Evolutionary conservation across 2,797 vertebrate species (phyloP).

Genomic region (Syndactyla subalaris): DNA sequence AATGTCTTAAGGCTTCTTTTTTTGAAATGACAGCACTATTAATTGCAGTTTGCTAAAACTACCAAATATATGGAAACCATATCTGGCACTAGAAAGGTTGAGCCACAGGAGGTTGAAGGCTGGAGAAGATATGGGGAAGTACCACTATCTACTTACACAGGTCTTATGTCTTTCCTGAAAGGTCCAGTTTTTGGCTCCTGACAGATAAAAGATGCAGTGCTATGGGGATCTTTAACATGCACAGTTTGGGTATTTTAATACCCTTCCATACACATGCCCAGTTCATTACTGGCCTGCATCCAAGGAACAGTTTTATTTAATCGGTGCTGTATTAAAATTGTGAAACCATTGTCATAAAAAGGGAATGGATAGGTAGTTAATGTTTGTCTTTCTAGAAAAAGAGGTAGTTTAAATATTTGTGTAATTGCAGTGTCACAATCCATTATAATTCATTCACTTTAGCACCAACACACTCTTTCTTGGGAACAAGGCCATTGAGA

Average conservation of each 20-base stretch:
- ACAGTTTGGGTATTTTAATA: not conserved
- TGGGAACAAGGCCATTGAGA: not conserved
- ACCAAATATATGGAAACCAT: not conserved
- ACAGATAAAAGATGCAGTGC: not conserved
- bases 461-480: not conserved
- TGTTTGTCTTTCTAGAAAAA: not conserved
- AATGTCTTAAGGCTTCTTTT: not conserved
- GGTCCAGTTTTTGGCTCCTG: not conserved
- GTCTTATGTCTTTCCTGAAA: not conserved
- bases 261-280: not conserved
- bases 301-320: slow-evolving; percentile 8
- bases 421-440: not conserved
- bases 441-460: not conserved
- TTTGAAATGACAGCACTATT: not conserved
- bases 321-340: not conserved
- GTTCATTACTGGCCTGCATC: not conserved
- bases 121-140: not conserved
- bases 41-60: not conserved
- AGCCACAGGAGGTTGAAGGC: not conserved
- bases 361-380: not conserved
- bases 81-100: not conserved
- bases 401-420: not conserved
- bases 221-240: not conserved
- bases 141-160: not conserved
- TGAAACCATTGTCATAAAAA: slow-evolving; percentile 1